Evolutionary conservation across 2,113 vertebrate species (phyloP).

Genomic region (Dipodomys spectabilis): DNA sequence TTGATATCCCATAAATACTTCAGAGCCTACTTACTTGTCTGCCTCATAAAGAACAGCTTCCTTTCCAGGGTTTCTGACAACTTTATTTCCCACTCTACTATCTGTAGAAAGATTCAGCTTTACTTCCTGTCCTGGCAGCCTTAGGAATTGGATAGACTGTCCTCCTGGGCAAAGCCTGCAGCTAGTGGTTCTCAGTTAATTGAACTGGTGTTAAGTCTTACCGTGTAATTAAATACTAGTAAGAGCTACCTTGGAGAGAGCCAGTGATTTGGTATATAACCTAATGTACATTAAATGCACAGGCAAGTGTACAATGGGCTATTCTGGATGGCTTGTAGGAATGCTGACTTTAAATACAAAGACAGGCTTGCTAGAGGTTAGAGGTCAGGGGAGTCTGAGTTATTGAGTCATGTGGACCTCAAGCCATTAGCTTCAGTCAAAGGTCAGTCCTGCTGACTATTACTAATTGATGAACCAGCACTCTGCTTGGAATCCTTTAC

Average conservation of each 20-base stretch:
- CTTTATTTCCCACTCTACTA: background rate
- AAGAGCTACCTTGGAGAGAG: background rate
- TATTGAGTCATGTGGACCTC: background rate
- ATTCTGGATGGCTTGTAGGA: background rate
- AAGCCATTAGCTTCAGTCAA: background rate
- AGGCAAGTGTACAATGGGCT: background rate
- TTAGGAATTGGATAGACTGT: background rate
- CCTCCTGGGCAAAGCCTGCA: background rate
- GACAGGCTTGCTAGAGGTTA: background rate
- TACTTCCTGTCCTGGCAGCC: background rate
- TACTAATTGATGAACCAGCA: constrained; percentile 3
- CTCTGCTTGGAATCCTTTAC: background rate
- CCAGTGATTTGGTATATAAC: background rate
- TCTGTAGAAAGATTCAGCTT: background rate
- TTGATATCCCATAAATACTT: background rate
- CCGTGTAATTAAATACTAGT: background rate
- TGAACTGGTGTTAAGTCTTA: background rate
- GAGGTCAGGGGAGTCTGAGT: background rate
- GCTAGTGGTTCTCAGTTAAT: background rate
- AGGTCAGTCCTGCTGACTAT: background rate
- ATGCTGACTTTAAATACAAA: background rate
- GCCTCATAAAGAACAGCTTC: background rate
- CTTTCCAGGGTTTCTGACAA: background rate
- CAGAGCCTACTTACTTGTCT: background rate
- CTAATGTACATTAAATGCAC: background rate